These are phyloP conservation scores for Stenoptilia bipunctidactyla DNA, from an alignment of 2,888 invertebrate genomes.

Conservation along the genomic window DNA sequence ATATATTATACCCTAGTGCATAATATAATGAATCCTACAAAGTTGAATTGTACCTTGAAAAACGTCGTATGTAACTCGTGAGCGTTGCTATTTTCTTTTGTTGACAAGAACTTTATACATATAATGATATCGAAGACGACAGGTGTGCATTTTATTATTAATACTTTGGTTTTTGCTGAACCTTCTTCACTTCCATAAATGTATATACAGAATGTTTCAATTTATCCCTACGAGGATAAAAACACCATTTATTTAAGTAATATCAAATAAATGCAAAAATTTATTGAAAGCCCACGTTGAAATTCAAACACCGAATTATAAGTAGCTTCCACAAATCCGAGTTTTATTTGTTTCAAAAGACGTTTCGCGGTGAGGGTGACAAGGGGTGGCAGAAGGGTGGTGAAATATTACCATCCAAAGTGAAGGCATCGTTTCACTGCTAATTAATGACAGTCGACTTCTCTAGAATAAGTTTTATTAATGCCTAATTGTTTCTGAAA, in stretches of 20 bases:
- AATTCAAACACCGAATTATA: slow-evolving; percentile 8
- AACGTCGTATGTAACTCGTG: too few relatives aligned
- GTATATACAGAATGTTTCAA: background rate
- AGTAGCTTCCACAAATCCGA: slow-evolving; percentile 24
- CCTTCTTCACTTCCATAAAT: background rate
- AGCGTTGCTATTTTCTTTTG: too few relatives aligned
- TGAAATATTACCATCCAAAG: slow-evolving; percentile 23
- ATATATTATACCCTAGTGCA: too few relatives aligned
- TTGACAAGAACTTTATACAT: too few relatives aligned
- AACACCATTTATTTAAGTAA: too few relatives aligned
- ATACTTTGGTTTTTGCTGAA: too few relatives aligned
- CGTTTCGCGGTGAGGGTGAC: slow-evolving; percentile 23
- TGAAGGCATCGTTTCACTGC: slow-evolving; percentile 22
- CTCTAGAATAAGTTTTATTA: slow-evolving; percentile 35
- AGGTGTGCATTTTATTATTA: too few relatives aligned
- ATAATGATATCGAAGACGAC: too few relatives aligned
- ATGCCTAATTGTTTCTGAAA: slow-evolving; percentile 58
- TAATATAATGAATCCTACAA: too few relatives aligned
- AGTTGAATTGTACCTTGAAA: too few relatives aligned
- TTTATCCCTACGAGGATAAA: too few relatives aligned
- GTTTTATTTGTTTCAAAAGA: slow-evolving; percentile 53
- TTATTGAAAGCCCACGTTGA: slow-evolving; percentile 7
- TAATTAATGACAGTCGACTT: slow-evolving; percentile 40
- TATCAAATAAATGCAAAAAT: too few relatives aligned
- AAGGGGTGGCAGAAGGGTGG: slow-evolving; percentile 14